Evolutionary conservation across 1,140 invertebrate species (phyloP).

Genomic region (Drosophila novamexicana): DNA sequence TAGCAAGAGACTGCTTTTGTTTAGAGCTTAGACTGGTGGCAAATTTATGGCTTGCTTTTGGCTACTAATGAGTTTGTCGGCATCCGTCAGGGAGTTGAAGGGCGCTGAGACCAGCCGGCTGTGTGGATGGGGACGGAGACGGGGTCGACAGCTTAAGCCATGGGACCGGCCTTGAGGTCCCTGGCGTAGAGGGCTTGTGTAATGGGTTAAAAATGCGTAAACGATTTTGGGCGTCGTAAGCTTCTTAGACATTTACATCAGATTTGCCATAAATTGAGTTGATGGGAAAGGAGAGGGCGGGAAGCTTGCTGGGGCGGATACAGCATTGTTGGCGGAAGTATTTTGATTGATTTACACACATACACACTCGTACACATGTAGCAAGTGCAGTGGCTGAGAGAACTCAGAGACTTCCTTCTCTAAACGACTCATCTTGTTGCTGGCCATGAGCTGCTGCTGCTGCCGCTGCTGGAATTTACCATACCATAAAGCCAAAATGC

Average conservation of each 20-base stretch:
- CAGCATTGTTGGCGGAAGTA: constrained; percentile 58
- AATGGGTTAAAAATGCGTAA: constrained; percentile 81
- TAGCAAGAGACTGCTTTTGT: constrained; percentile 31
- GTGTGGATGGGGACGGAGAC: background rate
- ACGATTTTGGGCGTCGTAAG: constrained; percentile 75
- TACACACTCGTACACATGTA: constrained; percentile 22
- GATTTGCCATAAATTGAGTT: constrained; percentile 74
- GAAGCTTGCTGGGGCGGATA: constrained; percentile 21
- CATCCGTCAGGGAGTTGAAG: constrained; percentile 56
- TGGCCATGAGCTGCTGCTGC: constrained; percentile 36
- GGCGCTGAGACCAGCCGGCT: background rate
- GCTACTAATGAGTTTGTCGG: constrained; percentile 82
- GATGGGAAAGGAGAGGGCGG: background rate
- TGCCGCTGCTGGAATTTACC: constrained; percentile 61
- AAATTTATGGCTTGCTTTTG: constrained; percentile 78
- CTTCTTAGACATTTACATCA: constrained; percentile 78
- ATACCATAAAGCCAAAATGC: constrained; percentile 71
- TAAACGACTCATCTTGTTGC: constrained; percentile 10
- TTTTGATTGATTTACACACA: constrained; percentile 77
- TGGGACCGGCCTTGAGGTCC: constrained; percentile 27
- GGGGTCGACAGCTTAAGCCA: constrained; percentile 32
- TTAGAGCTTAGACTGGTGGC: constrained; percentile 57
- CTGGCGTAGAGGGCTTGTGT: constrained; percentile 8
- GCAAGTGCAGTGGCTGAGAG: constrained; percentile 20
- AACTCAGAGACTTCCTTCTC: constrained; percentile 50